Evolutionary conservation across 2,888 invertebrate species (phyloP), one percentile per base, ranked within the genome.

Genomic region (Erpobdella octoculata): DNA sequence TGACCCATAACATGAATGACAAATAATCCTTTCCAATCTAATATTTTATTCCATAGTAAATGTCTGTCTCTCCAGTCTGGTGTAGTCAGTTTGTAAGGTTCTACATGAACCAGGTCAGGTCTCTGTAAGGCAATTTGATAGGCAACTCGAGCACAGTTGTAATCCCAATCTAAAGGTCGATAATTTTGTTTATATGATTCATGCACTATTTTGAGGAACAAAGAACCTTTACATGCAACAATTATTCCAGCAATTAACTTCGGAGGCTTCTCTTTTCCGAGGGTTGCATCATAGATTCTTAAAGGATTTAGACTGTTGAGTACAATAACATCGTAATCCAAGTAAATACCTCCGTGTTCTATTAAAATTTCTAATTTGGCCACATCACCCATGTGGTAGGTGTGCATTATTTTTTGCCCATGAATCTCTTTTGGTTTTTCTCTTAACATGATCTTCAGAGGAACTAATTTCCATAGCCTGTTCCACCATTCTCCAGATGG

Each of bases 401-500:
- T 72, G 71, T 74, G 73, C 12, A 64, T 28, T n/a, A 74, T 61
- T 12, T 9, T 66, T 53, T 74, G 74, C 21, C 62, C 67, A 61
- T 72, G 53, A 31, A 74, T 67, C 15, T 21, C 41, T 4, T 33
- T 36, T 0, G 76, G 76, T 6, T 73, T 66, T 21, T 74, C 70
- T 25, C 67, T 48, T 31, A 71, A 62, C 38, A 73, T 37, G 8
- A 76, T 69, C 8, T 53, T 58, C n/a, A 72, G 53, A 2, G 74
- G 73, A n/a, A 76, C 72, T 8, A 62, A 31, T 31, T 21, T 38
- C 73, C 73, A 70, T 25, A 75, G 38, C 21, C 48, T 28, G 31
- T 71, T 41, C 77, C 77, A 77, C 77, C 76, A 77, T 35, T 62
- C 9, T 18, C 77, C 77, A 1, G 61, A 37, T 0, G 77, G 77